A percentile compares a stretch with the other conserved stretches of the same genome.
phyloP scores from a whole-genome alignment of 1,140 invertebrate genomes.

The Luehdorfia chinensis region DNA sequence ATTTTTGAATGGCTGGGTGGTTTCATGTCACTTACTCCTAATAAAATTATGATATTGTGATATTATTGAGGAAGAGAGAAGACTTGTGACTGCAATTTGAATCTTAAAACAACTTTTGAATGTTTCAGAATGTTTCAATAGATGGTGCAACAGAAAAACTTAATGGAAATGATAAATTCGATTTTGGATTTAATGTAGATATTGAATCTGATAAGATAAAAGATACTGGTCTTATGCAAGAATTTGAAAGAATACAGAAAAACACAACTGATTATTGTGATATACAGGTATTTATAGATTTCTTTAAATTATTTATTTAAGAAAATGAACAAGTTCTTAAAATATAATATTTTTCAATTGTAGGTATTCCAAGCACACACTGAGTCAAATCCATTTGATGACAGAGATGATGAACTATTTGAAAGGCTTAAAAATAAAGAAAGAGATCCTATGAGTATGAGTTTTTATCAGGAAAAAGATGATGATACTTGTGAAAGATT shows the following conservation, averaged over 20 bases:
- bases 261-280: constrained; percentile 76
- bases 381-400: constrained; percentile 66
- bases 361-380: constrained; percentile 65
- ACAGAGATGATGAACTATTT: constrained; percentile 68
- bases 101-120: constrained; percentile 1
- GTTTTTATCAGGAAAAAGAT: constrained; percentile 81
- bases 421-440: constrained; percentile 76
- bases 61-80: too few species aligned
- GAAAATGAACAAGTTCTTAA: not conserved
- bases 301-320: not conserved
- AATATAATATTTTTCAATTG: constrained; percentile 26
- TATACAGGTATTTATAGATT: constrained; percentile 56
- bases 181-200: constrained; percentile 64
- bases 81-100: not conserved
- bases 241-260: constrained; percentile 75
- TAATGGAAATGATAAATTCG: constrained; percentile 65
- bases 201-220: constrained; percentile 60
- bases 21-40: too few species aligned
- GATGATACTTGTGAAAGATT: constrained; percentile 77
- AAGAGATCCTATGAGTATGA: constrained; percentile 83
- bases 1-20: too few species aligned
- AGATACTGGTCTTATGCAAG: constrained; percentile 56
- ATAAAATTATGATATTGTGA: too few species aligned
- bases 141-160: constrained; percentile 55
- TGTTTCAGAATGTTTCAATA: constrained; percentile 66